These are phyloP conservation scores for Echinops telfairi DNA, from an alignment of 2,113 vertebrate species.

Conservation along the genomic window DNA sequence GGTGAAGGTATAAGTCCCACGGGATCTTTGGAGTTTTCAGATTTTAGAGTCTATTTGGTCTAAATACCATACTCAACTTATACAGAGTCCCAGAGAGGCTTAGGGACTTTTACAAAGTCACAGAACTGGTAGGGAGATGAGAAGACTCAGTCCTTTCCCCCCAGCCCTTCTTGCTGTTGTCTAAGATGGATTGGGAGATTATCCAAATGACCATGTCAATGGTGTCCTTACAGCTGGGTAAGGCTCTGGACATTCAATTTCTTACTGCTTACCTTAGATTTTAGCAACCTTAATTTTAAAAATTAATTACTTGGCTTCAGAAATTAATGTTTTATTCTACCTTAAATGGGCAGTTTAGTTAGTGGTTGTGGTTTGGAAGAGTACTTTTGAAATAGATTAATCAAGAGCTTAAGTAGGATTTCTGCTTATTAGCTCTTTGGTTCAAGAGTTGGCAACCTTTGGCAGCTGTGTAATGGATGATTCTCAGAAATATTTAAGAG, in stretches of 20 bases:
- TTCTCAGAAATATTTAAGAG: slow-evolving; percentile 15
- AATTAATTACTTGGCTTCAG: not conserved
- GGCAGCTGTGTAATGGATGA: not conserved
- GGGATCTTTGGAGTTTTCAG: not conserved
- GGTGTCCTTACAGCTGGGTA: not conserved
- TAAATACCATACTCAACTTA: not conserved
- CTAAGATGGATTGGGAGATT: not conserved
- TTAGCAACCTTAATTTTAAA: not conserved
- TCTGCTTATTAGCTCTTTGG: not conserved
- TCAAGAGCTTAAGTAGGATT: not conserved
- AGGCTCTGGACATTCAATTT: not conserved
- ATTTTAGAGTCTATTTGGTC: not conserved
- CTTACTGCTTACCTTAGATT: not conserved
- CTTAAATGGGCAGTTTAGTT: not conserved
- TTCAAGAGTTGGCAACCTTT: not conserved
- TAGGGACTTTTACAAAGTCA: not conserved
- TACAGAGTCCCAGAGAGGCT: not conserved
- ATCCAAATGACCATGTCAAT: not conserved
- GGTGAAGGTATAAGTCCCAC: not conserved
- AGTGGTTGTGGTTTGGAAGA: no score
- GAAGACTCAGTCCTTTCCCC: not conserved
- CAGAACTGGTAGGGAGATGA: not conserved
- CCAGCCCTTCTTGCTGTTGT: not conserved
- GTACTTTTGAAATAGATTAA: slow-evolving; percentile 5
- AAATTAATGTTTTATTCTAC: not conserved